Conservation (phyloP, 2,888 invertebrate genomes). For the Ypsolopha scabrella region DNA sequence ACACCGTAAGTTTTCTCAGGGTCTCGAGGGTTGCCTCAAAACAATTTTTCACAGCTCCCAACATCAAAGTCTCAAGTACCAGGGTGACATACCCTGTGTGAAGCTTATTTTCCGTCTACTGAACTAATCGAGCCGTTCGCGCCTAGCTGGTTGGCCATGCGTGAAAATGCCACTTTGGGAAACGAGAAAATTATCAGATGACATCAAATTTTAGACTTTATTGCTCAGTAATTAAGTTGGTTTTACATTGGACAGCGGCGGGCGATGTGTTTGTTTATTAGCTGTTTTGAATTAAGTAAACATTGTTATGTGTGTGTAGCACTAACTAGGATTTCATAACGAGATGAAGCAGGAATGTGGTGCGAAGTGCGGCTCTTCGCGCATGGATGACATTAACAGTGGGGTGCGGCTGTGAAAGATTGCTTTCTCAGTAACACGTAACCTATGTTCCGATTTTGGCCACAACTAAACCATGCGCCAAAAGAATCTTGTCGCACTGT, state of each 20-base stretch:
- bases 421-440: too few species aligned
- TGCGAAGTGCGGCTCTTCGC: not conserved
- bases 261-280: not conserved
- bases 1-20: too few species aligned
- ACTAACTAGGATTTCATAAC: not conserved
- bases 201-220: too few species aligned
- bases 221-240: too few species aligned
- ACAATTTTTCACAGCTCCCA: not conserved
- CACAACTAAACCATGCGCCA: too few species aligned
- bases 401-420: too few species aligned
- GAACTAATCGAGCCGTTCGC: constrained; percentile 24
- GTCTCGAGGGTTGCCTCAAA: too few species aligned
- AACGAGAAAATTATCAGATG: not conserved
- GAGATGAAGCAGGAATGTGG: not conserved
- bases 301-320: too few species aligned
- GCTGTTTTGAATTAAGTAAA: not conserved
- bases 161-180: constrained; percentile 4
- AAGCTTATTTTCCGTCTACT: constrained; percentile 45
- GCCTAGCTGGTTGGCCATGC: constrained; percentile 5
- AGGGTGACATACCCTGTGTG: constrained; percentile 3
- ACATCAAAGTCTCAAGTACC: constrained; percentile 4
- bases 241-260: not conserved
- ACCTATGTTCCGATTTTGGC: too few species aligned
- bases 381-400: too few species aligned
- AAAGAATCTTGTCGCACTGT: too few species aligned